phyloP scores from a whole-genome alignment of 2,797 vertebrate genomes.

The Gadopsis bispinosus region DNA sequence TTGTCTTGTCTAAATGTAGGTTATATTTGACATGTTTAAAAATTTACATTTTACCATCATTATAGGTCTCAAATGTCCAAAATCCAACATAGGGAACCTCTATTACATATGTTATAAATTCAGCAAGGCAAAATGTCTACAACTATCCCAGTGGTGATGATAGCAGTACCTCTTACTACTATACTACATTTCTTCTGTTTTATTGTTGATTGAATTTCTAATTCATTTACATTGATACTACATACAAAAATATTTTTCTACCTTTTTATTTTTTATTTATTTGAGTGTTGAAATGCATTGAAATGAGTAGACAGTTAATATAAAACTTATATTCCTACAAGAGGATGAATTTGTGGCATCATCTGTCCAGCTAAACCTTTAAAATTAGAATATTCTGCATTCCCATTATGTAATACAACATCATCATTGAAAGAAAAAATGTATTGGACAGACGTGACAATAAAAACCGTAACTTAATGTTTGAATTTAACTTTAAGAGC shows the following conservation, averaged over 20 bases:
- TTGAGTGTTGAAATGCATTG: too few relatives aligned
- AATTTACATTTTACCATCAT: neutral
- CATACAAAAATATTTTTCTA: too few relatives aligned
- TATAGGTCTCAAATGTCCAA: neutral
- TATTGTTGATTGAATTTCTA: neutral
- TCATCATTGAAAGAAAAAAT: too few relatives aligned
- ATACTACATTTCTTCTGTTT: neutral
- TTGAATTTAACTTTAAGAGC: neutral
- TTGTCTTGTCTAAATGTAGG: neutral
- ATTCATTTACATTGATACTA: neutral
- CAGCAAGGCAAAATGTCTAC: neutral
- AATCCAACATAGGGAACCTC: neutral
- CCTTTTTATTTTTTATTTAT: too few relatives aligned
- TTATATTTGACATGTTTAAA: neutral
- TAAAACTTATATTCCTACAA: neutral
- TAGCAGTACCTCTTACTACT: neutral
- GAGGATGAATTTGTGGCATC: neutral
- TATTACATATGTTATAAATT: neutral
- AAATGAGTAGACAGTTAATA: too few relatives aligned
- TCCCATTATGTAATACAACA: neutral
- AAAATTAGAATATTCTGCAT: neutral
- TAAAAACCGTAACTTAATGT: neutral
- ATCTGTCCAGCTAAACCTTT: neutral
- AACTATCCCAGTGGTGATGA: neutral
- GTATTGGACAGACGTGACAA: neutral